Evolutionary conservation across 2,113 vertebrate genomes (phyloP), one percentile per base, ranked within the genome.

Genomic region (Prunella himalayana): DNA sequence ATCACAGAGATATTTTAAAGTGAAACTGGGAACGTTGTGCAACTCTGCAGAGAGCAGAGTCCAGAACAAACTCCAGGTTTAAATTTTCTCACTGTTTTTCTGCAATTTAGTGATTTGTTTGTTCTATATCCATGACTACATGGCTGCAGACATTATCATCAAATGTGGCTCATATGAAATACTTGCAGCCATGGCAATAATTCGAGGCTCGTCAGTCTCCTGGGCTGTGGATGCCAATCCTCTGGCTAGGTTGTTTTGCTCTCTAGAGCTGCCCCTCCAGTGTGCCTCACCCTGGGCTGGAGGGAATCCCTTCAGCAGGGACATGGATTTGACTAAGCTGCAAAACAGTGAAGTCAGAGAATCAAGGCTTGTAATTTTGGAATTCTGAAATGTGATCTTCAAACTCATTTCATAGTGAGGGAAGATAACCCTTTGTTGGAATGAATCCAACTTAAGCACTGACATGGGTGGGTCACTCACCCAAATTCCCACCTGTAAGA

Each of bases 111-210:
- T 42, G 59, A 79, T 93, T 78, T 97, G 87, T 92, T 88, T 93
- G 80, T 89, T 94, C 64, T 86, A 78, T 91, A 86, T 90, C 92
- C 76, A 84, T 94, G 94, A 56, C 88, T 81, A 92, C 76, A 0
- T 64, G 53, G 76, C 86, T 65, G n/a, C 41, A 86, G 77, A 41
- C 57, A 53, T 73, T 66, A 37, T 71, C 60, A 47, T 71, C 86
- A 77, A 5, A 31, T 13, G 50, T 41, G 42, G 90, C 39, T 88
- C 13, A 4, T 20, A 4, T 28, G 41, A 56, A 78, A 41, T 39
- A 24, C 42, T 92, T 61, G 47, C 68, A 75, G 76, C 30, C 4
- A 1, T 66, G 75, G 27, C 54, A 80, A 59, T 39, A 54, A 30
- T 42, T 59, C 7, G 7, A 25, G 5, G n/a, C 6, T 45, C 0